Conservation (phyloP, 2,888 invertebrate genomes). For the Ophion obscuratus region DNA sequence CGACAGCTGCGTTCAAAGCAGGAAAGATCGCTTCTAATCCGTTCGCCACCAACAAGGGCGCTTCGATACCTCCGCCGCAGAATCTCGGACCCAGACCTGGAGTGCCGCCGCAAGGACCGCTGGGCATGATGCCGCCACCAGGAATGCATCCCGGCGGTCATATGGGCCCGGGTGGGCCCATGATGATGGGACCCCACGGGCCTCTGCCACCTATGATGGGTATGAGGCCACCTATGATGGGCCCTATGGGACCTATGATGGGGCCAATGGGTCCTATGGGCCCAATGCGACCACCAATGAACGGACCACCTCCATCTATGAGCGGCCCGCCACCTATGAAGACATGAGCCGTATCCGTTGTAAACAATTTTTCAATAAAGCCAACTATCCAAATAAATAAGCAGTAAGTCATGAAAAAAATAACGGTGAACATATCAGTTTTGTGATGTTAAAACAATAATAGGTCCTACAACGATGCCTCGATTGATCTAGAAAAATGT, state of each 20-base stretch:
- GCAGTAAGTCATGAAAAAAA: not conserved
- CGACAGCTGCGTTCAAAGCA: slow-evolving; percentile 98
- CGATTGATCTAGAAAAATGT: not conserved
- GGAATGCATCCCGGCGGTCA: slow-evolving; percentile 85
- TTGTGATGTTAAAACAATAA: not conserved
- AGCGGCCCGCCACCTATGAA: slow-evolving; percentile 78
- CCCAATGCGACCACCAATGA: slow-evolving; percentile 90
- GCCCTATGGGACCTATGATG: slow-evolving; percentile 89
- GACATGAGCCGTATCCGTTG: slow-evolving; percentile 48
- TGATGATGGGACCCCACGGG: slow-evolving; percentile 86
- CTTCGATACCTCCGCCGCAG: slow-evolving; percentile 92
- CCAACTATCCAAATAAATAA: not conserved
- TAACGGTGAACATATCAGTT: not conserved
- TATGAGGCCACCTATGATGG: slow-evolving; percentile 93
- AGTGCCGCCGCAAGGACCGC: slow-evolving; percentile 87
- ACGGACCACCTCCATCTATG: slow-evolving; percentile 87
- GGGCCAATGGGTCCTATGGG: slow-evolving; percentile 90
- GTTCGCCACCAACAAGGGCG: slow-evolving; percentile 90
- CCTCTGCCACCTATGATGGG: slow-evolving; percentile 91
- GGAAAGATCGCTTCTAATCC: slow-evolving; percentile 98
- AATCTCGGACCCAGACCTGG: slow-evolving; percentile 84
- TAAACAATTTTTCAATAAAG: slow-evolving; percentile 30
- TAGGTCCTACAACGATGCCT: not conserved
- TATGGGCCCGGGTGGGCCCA: slow-evolving; percentile 83
- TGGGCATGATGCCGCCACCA: slow-evolving; percentile 85